Conservation (phyloP, 2,888 invertebrate genomes). For the Biston betularia region DNA sequence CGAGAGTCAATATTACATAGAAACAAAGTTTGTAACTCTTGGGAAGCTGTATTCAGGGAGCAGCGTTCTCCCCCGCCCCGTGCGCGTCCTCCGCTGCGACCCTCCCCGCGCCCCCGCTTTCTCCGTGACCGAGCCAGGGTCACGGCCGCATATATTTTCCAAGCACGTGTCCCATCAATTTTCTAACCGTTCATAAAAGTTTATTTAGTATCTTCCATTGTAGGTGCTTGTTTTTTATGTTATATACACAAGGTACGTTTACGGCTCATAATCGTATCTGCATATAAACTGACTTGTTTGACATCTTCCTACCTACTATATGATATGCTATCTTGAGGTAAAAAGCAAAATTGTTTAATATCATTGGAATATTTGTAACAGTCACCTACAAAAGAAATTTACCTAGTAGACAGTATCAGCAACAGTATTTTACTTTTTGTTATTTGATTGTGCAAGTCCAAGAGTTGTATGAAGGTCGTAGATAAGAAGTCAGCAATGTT, state of each 20-base stretch:
- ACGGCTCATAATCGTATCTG: neutral
- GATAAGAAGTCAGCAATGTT: slow-evolving; percentile 80
- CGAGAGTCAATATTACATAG: slow-evolving; percentile 45
- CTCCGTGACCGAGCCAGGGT: slow-evolving; percentile 76
- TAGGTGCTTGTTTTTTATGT: neutral
- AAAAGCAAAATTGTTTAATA: slow-evolving; percentile 4
- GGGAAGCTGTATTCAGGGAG: slow-evolving; percentile 23
- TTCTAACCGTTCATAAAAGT: slow-evolving; percentile 49
- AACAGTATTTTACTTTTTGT: slow-evolving; percentile 54
- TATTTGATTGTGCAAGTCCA: slow-evolving; percentile 66
- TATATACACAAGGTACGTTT: neutral
- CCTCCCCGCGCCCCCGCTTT: slow-evolving; percentile 58
- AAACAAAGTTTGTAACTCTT: slow-evolving; percentile 52
- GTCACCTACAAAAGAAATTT: slow-evolving; percentile 40
- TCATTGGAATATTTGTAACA: slow-evolving; percentile 26
- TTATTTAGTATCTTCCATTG: slow-evolving; percentile 26
- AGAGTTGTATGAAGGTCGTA: slow-evolving; percentile 76
- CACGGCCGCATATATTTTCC: slow-evolving; percentile 77
- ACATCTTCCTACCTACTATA: slow-evolving; percentile 3
- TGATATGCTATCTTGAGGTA: slow-evolving; percentile 18
- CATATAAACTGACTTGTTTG: slow-evolving; percentile 10
- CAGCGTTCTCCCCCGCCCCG: slow-evolving; percentile 43
- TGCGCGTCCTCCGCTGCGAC: slow-evolving; percentile 61
- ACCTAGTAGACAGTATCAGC: slow-evolving; percentile 41
- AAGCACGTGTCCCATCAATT: slow-evolving; percentile 63